Evolutionary conservation across 1,140 invertebrate genomes (phyloP).

Genomic region (Lordiphosa clarofinis): DNA sequence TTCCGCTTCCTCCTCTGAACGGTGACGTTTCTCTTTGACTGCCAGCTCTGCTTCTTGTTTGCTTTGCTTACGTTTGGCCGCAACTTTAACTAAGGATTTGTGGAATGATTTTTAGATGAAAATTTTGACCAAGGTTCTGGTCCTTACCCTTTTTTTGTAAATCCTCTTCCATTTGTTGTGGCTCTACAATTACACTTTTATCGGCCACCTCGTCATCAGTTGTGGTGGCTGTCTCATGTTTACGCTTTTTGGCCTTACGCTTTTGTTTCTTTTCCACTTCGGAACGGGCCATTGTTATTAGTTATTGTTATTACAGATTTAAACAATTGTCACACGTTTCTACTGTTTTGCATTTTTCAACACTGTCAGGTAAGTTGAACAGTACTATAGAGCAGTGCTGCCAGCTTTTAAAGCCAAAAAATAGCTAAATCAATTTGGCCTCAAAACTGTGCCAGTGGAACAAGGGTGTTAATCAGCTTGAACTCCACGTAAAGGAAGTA

Average conservation of each 20-base stretch:
- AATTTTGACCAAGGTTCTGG: too few species aligned
- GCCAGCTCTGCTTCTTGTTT: background rate
- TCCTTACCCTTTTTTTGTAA: conserved; percentile 9
- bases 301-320: too few species aligned
- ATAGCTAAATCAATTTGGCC: too few species aligned
- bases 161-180: conserved; percentile 11
- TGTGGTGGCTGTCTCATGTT: conserved; percentile 31
- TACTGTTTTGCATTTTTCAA: too few species aligned
- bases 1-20: conserved; percentile 9
- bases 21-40: conserved; percentile 46
- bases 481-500: too few species aligned
- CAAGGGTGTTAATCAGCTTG: too few species aligned
- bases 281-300: conserved; percentile 57
- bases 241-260: conserved; percentile 60
- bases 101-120: background rate
- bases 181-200: conserved; percentile 65
- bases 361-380: too few species aligned
- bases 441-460: too few species aligned
- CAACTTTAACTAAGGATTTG: conserved; percentile 13
- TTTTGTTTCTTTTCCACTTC: conserved; percentile 54
- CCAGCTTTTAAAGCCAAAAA: too few species aligned
- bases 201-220: conserved; percentile 62
- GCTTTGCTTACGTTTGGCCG: conserved; percentile 39
- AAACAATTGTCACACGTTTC: too few species aligned
- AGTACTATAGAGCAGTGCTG: too few species aligned